These are phyloP conservation scores for Turnix velox DNA, from an alignment of 2,113 vertebrate genomes.

Conservation along the genomic window DNA sequence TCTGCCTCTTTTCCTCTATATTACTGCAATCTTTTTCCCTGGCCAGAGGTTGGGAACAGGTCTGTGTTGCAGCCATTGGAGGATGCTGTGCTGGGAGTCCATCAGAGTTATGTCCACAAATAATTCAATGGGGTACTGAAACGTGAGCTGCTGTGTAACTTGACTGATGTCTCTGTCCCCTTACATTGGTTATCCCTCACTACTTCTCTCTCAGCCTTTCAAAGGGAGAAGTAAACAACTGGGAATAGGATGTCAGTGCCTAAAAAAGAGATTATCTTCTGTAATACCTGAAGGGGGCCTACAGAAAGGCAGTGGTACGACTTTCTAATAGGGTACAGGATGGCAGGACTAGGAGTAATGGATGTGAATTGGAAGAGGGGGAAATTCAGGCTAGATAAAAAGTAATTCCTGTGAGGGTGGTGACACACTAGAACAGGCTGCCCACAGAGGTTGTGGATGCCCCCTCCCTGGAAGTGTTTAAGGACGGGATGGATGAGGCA, in stretches of 20 bases:
- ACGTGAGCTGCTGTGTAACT: not conserved
- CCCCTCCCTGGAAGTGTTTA: no score
- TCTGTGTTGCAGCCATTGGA: rapidly evolving
- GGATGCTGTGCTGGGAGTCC: rapidly evolving
- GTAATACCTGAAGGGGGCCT: no score
- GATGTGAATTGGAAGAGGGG: no score
- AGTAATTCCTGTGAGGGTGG: no score
- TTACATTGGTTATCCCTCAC: not conserved
- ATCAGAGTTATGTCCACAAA: not conserved
- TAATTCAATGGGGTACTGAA: not conserved
- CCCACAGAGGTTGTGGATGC: no score
- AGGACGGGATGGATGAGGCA: no score
- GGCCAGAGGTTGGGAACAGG: not conserved
- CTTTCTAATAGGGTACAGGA: no score
- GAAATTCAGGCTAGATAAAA: no score
- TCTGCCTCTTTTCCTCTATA: not conserved
- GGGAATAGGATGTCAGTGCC: not conserved
- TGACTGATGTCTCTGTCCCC: not conserved
- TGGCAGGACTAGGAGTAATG: no score
- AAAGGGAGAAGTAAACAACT: not conserved
- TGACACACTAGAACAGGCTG: no score
- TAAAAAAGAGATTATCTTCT: not conserved
- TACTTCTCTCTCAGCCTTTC: not conserved
- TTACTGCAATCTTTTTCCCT: not conserved
- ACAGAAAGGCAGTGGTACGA: no score